phyloP scores from a whole-genome alignment of 92 coral and sea anemone species.

The Hydrozoanthus gracilis region DNA sequence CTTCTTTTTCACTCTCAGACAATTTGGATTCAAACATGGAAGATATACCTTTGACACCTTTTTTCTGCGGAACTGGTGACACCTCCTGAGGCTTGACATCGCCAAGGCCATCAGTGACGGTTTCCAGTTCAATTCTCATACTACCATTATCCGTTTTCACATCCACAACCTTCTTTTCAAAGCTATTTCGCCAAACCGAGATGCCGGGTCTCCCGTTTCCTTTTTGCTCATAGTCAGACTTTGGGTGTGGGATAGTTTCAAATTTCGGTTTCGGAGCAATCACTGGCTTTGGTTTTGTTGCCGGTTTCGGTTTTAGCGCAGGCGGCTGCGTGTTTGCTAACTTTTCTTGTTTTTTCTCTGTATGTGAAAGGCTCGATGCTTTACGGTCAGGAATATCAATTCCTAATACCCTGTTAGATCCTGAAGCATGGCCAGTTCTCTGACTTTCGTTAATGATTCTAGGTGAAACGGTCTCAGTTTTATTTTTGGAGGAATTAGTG shows the following conservation, averaged over 20 bases:
- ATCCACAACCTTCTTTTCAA: slow-evolving; percentile 8
- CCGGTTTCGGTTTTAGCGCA: slow-evolving; percentile 28
- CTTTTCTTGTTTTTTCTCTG: neutral
- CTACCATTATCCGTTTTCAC: slow-evolving; percentile 1
- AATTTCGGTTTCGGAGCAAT: slow-evolving; percentile 26
- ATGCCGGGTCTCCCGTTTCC: neutral
- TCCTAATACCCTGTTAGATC: neutral
- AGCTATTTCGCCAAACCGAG: slow-evolving; percentile 24
- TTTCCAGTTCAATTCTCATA: slow-evolving; percentile 17
- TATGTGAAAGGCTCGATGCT: neutral
- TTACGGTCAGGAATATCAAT: neutral
- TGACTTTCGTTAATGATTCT: slow-evolving; percentile 32
- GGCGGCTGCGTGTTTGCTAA: neutral
- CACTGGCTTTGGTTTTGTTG: slow-evolving; percentile 27
- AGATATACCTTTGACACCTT: slow-evolving; percentile 45
- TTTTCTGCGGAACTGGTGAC: slow-evolving; percentile 6
- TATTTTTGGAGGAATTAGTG: slow-evolving; percentile 8
- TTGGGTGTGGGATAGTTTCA: neutral
- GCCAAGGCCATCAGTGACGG: neutral
- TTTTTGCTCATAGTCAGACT: neutral
- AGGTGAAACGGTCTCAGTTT: neutral
- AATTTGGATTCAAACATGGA: slow-evolving; percentile 37
- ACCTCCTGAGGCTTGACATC: neutral
- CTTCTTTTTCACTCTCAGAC: neutral
- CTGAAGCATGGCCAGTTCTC: neutral